Base-by-base conservation (phyloP, 2,113 vertebrate genomes). In the Chelonoidis abingdonii region DNA sequence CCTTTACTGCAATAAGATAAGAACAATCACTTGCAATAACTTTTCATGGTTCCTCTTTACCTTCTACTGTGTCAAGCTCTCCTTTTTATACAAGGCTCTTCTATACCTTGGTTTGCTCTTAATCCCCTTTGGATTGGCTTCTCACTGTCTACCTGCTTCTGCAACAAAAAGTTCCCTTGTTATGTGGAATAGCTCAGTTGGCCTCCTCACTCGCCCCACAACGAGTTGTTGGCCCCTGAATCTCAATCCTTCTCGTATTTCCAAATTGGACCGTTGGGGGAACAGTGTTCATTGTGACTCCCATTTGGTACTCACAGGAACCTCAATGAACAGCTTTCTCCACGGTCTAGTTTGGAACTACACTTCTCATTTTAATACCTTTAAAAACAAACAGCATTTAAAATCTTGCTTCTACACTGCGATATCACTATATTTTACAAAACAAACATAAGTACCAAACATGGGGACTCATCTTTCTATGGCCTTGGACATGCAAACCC, bases 111-210 rank as follows among this genome's bases (percentile, higher is more conserved):
- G 54, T 59, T 65, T 16, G 29, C 59, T 49, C 79, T 65, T 76
- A 56, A 49, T 84, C 78, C 44, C 82, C 38, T 75, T 50, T 17
- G 22, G 3, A 17, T 65, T 44, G 8, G 10, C 86, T 90, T 38
- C 69, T 53, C 86, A 87, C 84, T 62, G 84, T 59, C 90, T 84
- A 75, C 84, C 85, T 87, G 76, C 49, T 6, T 80, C 90, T 89
- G 87, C 44, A 57, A 92, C 72, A 80, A 22, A 83, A 86, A 94
- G 90, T 83, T 85, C 89, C 47, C 92, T 90, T 95, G 83, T 95
- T 93, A 89, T 44, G 80, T 41, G 80, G 89, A 92, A 92, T 24
- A 4, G 78, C 44, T 5, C 86, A 78, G 90, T 93, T 54, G 27
- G 47, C 80, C n/a, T 8, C 4, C 1, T 75, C 90, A 86, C 56